Evolutionary conservation across 2,797 vertebrate genomes (phyloP).

Genomic region (Clarias fuscus): DNA sequence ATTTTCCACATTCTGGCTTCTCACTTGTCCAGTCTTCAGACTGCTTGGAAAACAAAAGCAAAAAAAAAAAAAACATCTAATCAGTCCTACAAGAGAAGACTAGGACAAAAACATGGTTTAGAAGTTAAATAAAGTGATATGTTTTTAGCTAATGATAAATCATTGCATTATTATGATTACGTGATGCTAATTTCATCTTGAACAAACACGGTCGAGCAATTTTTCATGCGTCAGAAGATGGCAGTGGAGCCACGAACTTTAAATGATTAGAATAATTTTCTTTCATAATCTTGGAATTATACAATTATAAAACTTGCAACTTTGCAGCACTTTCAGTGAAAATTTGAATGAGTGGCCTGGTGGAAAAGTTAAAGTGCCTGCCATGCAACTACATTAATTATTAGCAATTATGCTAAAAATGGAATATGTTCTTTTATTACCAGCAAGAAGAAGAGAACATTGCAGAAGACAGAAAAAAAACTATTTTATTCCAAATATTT

Average conservation of each 20-base stretch:
- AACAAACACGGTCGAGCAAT: neutral
- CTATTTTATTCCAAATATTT: neutral
- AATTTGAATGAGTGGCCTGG: neutral
- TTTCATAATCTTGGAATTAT: neutral
- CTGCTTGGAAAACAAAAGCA: neutral
- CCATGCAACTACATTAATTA: neutral
- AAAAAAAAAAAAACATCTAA: neutral
- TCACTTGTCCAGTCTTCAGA: neutral
- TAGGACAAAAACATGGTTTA: neutral
- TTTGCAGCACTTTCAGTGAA: conserved; percentile 10
- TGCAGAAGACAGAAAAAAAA: neutral
- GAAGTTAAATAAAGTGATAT: neutral
- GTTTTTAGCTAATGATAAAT: neutral
- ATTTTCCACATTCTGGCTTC: neutral
- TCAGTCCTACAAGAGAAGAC: neutral
- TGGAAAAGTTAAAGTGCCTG: neutral
- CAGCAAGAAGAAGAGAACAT: neutral
- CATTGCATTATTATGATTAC: neutral
- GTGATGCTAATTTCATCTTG: neutral
- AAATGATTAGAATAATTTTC: neutral
- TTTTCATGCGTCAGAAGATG: neutral
- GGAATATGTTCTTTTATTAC: neutral
- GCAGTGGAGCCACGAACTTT: neutral
- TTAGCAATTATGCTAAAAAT: neutral
- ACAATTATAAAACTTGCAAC: neutral